Evolutionary conservation across 2,888 invertebrate species (phyloP), one percentile per base, ranked within the genome.

Genomic region (Campopleginae sp.): DNA sequence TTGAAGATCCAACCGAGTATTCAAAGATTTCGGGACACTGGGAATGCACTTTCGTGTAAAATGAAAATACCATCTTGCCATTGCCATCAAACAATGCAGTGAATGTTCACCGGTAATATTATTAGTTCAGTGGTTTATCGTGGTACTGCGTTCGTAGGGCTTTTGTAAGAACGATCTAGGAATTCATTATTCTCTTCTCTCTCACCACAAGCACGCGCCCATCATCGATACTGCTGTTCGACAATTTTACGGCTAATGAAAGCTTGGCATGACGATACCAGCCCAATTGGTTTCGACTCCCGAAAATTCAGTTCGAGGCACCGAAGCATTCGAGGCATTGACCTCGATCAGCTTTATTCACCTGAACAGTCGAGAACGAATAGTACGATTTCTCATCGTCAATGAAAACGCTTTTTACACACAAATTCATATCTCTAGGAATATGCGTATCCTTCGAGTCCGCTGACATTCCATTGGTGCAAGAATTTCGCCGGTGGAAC

Each of bases 1-100:
- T 65, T 38, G 27, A 65, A 42, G 63, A 72, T 82, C 61, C 61
- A 68, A 68, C 58, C 65, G 27, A 72, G 74, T 82, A 82, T 78
- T 72, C 46, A 31, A 6, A 65, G 65, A 71, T 68, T 78, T 48
- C 58, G 38, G 54, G 8, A 72, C 33, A 66, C 51, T 66, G 33
- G 58, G 63, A 61, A 27, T 38, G 38, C 38, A 27, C 44, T n/a
- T 48, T 33, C 33, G 33, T 71, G 19, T 31, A 31, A 48, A 51
- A 46, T 51, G 19, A 54, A 42, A 23, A 61, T 63, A n/a, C 63
- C 6, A 80, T 12, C 19, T 27, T n/a, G 63, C 23, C 23, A 23
- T 61, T 70, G 61, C 71, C 2, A 71, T 51, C 23, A 19, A 48
- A 79, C 66, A 38, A 71, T 46, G 33, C 19, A 33, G 2, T 1